Evolutionary conservation across 2,888 invertebrate species (phyloP).

Genomic region (Nebria brevicollis): DNA sequence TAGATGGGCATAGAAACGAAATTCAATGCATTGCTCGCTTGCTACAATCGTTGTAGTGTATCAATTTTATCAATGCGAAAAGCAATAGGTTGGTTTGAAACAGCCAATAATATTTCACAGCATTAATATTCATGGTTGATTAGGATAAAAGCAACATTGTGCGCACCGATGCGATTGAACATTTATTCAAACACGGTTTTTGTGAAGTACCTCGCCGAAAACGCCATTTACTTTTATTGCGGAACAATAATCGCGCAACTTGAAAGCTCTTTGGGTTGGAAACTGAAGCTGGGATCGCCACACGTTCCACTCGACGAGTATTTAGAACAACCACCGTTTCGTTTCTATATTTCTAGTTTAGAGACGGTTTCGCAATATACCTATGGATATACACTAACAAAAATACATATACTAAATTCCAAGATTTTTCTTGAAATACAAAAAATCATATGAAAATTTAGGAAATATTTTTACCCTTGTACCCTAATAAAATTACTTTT

Average conservation of each 20-base stretch:
- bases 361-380: background rate
- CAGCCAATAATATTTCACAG: slow-evolving; percentile 30
- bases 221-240: slow-evolving; percentile 44
- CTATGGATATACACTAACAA: background rate
- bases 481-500: too few relatives aligned
- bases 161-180: slow-evolving; percentile 18
- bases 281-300: slow-evolving; percentile 28
- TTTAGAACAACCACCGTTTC: slow-evolving; percentile 26
- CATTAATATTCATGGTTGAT: slow-evolving; percentile 46
- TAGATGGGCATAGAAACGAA: too few relatives aligned
- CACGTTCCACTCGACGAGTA: slow-evolving; percentile 32
- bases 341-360: slow-evolving; percentile 2
- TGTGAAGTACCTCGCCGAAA: slow-evolving; percentile 32
- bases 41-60: background rate
- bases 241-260: slow-evolving; percentile 42
- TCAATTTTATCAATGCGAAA: background rate
- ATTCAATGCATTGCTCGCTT: too few relatives aligned
- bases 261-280: slow-evolving; percentile 5
- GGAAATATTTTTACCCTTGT: too few relatives aligned
- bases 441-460: background rate
- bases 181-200: slow-evolving; percentile 31
- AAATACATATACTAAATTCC: background rate
- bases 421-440: background rate
- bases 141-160: slow-evolving; percentile 38
- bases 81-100: slow-evolving; percentile 15